Evolutionary conservation across 2,797 vertebrate genomes (phyloP), one percentile per base, ranked within the genome.

Genomic region (Mormyrops attenuatus): DNA sequence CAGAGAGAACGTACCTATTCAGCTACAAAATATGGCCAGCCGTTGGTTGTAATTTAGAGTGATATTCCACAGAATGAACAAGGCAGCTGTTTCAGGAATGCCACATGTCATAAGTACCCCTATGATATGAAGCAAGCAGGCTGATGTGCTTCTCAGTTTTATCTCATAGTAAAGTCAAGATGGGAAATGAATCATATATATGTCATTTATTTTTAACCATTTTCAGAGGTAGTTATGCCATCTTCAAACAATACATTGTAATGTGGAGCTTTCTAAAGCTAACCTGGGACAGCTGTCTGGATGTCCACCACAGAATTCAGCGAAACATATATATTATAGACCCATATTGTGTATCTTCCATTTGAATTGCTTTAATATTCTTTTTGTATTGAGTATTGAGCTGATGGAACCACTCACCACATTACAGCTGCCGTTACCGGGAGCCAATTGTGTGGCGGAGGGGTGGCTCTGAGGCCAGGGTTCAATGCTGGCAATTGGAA

Each of bases 281-380:
- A 22, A 49, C 85, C 88, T 77, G 63, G 9, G 30, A 53, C 49
- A 73, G 84, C 47, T 73, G 49, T 52, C 20, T 89, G 89, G 89
- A 20, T 87, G 57, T 49, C 7, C 17, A n/a, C 20, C 17, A 52
- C 44, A 89, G 26, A 86, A 89, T 53, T 47, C 34, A 30, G 15
- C 50, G 1, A 89, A 85, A 63, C 13, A 3, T 44, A 73, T 88
- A 3, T 44, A 73, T 88, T 63, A 73, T 77, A 87, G 47, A 77
- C 13, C 6, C 30, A 52, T 77, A 77, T 34, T 34, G 87, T 53
- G 49, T 8, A 73, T 55, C 30, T 57, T 77, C 26, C 66, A 89
- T 63, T 49, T 26, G 3, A 52, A 63, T 38, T 53, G 22, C 52
- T 63, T 66, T 73, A 53, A 77, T 41, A 47, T 89, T 77, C 88